Percentiles rank a stretch among this genome's conserved stretches.
phyloP scores from a whole-genome alignment of 2,797 vertebrate species.

The Podargus strigoides region DNA sequence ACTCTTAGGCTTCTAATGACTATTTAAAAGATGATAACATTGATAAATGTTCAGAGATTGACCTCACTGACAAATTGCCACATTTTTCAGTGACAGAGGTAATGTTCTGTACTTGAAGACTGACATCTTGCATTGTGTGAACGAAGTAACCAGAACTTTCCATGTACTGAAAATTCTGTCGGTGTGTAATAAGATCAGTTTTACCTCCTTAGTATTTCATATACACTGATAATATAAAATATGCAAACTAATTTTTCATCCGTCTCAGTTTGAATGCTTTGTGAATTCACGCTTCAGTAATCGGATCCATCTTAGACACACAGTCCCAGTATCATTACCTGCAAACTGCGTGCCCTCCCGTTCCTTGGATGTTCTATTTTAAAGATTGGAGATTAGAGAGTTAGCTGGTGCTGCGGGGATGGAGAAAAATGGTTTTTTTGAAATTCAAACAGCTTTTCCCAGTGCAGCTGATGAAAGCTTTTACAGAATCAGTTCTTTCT shows the following conservation, averaged over 20 bases:
- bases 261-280: conserved; percentile 22
- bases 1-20: neutral
- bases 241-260: conserved; percentile 37
- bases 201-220: neutral
- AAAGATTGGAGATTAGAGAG: conserved; percentile 38
- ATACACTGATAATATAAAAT: conserved; percentile 19
- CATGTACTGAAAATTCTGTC: neutral
- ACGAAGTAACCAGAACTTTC: neutral
- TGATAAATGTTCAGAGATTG: neutral
- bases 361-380: conserved; percentile 42
- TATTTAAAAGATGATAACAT: neutral
- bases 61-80: neutral
- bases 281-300: conserved; percentile 30
- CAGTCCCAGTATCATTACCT: conserved; percentile 33
- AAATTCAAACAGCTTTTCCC: conserved; percentile 37
- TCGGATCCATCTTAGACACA: conserved; percentile 20
- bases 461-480: conserved; percentile 37
- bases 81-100: neutral
- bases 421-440: conserved; percentile 7
- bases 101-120: neutral
- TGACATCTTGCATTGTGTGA: neutral
- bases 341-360: neutral
- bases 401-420: neutral
- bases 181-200: neutral
- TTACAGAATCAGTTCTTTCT: conserved; percentile 20